phyloP scores from a whole-genome alignment of 2,888 invertebrate genomes.

The Mellilla xanthometata region DNA sequence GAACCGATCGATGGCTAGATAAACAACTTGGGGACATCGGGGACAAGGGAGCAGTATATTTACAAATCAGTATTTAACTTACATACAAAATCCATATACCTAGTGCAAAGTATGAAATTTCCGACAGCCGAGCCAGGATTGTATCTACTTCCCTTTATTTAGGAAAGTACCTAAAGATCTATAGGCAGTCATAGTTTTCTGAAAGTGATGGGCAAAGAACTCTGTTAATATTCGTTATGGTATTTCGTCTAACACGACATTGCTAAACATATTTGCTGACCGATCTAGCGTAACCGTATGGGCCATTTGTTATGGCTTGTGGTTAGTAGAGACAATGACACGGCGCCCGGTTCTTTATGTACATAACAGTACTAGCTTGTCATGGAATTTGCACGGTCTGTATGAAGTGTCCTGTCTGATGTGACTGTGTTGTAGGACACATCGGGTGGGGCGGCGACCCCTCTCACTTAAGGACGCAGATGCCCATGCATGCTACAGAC shows the following conservation, averaged over 20 bases:
- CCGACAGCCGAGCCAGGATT: no score
- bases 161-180: no score
- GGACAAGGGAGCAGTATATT: constrained; percentile 10
- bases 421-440: constrained; percentile 7
- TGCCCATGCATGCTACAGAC: constrained; percentile 55
- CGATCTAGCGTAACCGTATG: constrained; percentile 2
- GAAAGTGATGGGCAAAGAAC: no score
- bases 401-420: constrained; percentile 6
- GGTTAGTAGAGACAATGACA: background rate
- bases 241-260: no score
- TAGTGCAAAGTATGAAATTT: background rate
- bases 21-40: constrained; percentile 55
- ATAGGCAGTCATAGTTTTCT: no score
- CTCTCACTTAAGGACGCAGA: constrained; percentile 64
- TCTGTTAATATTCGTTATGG: no score
- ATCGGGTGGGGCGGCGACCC: constrained; percentile 52
- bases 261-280: constrained; percentile 5
- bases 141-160: no score
- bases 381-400: background rate
- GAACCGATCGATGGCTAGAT: constrained; percentile 66
- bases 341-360: background rate
- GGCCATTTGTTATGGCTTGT: constrained; percentile 2
- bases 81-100: constrained; percentile 3
- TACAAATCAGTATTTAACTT: constrained; percentile 25
- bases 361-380: background rate